Evolutionary conservation across 2,888 invertebrate genomes (phyloP).

Genomic region (Unio pictorum): DNA sequence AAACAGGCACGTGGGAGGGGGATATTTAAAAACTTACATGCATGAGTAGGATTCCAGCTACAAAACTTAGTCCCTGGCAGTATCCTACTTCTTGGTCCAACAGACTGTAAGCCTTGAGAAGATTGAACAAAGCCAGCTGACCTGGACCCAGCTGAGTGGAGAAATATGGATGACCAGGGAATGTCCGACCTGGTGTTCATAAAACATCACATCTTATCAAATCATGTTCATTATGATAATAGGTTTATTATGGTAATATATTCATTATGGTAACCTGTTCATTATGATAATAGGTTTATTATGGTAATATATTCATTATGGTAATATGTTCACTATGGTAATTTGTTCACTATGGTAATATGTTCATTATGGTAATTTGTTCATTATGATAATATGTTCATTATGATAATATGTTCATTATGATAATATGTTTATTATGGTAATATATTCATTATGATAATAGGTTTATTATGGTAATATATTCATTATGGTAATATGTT

Average conservation of each 20-base stretch:
- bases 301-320: background rate
- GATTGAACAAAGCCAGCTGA: constrained; percentile 92
- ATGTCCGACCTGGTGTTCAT: constrained; percentile 81
- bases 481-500: background rate
- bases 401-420: background rate
- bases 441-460: background rate
- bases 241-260: background rate
- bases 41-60: constrained; percentile 91
- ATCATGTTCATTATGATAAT: background rate
- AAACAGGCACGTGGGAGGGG: too few species aligned
- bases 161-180: constrained; percentile 95
- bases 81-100: constrained; percentile 95
- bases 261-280: background rate
- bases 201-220: constrained; percentile 7
- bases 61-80: constrained; percentile 96
- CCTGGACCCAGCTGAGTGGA: constrained; percentile 92
- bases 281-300: background rate
- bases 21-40: constrained; percentile 80
- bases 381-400: background rate
- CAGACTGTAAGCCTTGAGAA: constrained; percentile 95
- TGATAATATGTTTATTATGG: background rate
- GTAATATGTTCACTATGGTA: background rate
- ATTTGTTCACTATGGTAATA: background rate
- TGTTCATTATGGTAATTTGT: background rate
- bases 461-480: background rate